Evolutionary conservation across 2,113 vertebrate species (phyloP).

Genomic region (Stomatorhinus ivindoensis): DNA sequence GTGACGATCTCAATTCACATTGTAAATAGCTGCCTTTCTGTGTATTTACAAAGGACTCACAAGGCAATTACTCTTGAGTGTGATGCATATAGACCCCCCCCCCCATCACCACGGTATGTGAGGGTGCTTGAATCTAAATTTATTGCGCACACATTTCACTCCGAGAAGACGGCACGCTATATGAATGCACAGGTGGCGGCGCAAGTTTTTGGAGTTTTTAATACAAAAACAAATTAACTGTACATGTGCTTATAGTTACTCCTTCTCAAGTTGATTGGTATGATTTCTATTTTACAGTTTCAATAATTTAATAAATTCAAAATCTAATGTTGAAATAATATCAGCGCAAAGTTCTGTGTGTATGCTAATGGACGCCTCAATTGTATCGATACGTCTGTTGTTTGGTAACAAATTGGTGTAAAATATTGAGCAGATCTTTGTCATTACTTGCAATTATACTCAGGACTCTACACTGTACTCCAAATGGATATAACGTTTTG

Average conservation of each 20-base stretch:
- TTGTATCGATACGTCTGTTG: neutral
- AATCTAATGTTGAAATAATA: neutral
- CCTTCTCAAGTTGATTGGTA: neutral
- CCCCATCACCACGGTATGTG: neutral
- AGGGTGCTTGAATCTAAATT: neutral
- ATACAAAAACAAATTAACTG: neutral
- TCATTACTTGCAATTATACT: neutral
- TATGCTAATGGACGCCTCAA: neutral
- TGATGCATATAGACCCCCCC: neutral
- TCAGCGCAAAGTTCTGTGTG: neutral
- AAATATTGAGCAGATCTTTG: neutral
- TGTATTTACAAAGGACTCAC: neutral
- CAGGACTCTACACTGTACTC: neutral
- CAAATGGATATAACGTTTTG: neutral
- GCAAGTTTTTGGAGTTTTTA: neutral
- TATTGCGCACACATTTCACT: neutral
- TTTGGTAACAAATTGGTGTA: neutral
- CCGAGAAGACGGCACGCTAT: neutral
- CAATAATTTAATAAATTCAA: neutral
- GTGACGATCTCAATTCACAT: neutral
- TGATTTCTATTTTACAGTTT: neutral
- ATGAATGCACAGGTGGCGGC: neutral
- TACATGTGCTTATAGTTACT: neutral
- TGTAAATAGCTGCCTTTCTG: neutral
- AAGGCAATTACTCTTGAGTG: neutral